These are phyloP conservation scores for Adrianichthys oophorus DNA, from an alignment of 2,797 vertebrate species.

Conservation along the genomic window DNA sequence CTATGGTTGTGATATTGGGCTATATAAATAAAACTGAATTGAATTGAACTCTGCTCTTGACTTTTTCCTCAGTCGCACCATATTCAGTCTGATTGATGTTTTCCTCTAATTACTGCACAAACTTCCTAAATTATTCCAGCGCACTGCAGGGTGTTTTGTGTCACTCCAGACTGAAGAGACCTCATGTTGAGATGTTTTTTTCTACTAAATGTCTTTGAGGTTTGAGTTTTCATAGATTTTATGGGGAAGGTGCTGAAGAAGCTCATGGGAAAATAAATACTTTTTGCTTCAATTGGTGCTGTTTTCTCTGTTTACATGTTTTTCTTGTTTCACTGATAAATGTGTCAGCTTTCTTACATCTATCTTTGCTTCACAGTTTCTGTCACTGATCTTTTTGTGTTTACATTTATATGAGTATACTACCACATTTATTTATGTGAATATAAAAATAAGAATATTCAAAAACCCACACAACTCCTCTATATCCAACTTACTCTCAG, in stretches of 20 bases:
- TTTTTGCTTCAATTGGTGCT: constrained; percentile 1
- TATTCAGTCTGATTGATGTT: constrained; percentile 2
- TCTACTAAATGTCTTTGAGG: background rate
- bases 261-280: background rate
- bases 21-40: too few relatives aligned
- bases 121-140: constrained; percentile 4
- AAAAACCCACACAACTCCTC: too few relatives aligned
- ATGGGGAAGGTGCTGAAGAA: background rate
- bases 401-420: too few relatives aligned
- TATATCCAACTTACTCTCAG: too few relatives aligned
- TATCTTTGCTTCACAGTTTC: too few relatives aligned
- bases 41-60: too few relatives aligned
- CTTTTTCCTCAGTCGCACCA: constrained; percentile 23
- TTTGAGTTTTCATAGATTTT: background rate
- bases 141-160: constrained; percentile 9
- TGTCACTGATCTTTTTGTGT: too few relatives aligned
- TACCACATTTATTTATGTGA: too few relatives aligned
- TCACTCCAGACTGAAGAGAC: background rate
- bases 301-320: background rate
- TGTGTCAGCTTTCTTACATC: too few relatives aligned
- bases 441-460: too few relatives aligned
- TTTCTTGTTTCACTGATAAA: background rate
- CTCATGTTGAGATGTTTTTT: constrained; percentile 1
- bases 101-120: constrained; percentile 9
- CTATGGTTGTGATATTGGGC: too few relatives aligned